Evolutionary conservation across 2,797 vertebrate species (phyloP), one percentile per base, ranked within the genome.

Genomic region (Siniperca obscura): DNA sequence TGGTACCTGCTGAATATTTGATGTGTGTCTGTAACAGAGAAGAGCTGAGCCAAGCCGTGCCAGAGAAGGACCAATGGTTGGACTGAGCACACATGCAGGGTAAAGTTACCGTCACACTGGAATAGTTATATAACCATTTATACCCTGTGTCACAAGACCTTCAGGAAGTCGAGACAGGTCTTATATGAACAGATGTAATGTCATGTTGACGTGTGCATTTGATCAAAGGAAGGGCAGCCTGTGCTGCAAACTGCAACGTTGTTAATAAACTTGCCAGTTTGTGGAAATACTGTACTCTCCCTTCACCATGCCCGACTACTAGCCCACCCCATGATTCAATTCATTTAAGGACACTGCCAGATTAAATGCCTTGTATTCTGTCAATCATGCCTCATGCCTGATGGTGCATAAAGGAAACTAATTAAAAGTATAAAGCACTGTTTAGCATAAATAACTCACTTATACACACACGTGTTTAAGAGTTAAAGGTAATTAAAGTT

Each of bases 1-100:
- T 57, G 78, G 64, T 76, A 84, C 21, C 83, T 84, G 78, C 66
- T 95, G 75, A 94, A 95, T 94, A 91, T 94, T 95, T 95, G 57
- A 95, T 95, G 90, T 68, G 76, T 48, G 48, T 83, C 84, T 90
- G 89, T 84, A 90, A 92, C 81, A 82, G 77, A 91, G 86, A 87
- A 50, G 34, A 75, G 77, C 66, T 69, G 66, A 85, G 80, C 81
- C 36, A 53, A 68, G 75, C 53, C 21, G 5, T 71, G 75, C 46
- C 59, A 46, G 19, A 48, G 40, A 53, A 73, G 21, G 55, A 38
- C 68, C 64, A 42, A 27, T 36, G 70, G 72, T 61, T 27, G 57
- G 44, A 52, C 79, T 16, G 42, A 56, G 48, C 62, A 70, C 75
- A 76, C 74, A 65, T 5, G 30, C 56, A 40, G 86, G 78, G 72